Base-by-base conservation (phyloP, 30 jellyfish, hydroid and myxozoan species). In the Nemopilema nomurai region DNA sequence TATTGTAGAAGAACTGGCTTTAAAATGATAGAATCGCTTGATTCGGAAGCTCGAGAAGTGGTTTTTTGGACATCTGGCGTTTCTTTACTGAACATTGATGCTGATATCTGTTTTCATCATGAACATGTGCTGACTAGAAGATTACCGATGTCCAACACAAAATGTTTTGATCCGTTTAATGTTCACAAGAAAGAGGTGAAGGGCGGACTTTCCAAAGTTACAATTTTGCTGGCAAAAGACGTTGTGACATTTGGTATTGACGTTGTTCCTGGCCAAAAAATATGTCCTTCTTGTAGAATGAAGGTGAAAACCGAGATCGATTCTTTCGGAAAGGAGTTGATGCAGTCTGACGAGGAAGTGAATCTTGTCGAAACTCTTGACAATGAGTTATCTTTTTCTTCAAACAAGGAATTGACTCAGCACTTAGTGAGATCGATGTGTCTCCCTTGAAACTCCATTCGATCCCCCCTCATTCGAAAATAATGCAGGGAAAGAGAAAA, bases 31-130 rank as follows among this genome's bases (percentile, higher is more conserved):
- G 57, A 41, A 41, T 41, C 57, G 57, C 57, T 41, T 41, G 57
- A 41, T 41, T 41, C 57, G 57, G 13, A 41, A 41, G 57, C 13
- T 41, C 57, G 57, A 41, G 57, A 41, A 41, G 57, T 41, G 6
- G 57, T 41, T 41, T 41, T 41, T 41, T 41, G 57, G 57, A 41
- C 57, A 41, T 41, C 57, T 41, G 57, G 57, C 57, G 57, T 41
- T 41, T 41, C 57, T 41, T 41, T 64, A 20, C 74, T 64, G 31
- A 64, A 64, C 16, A 64, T 20, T 20, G 74, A 64, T 64, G 74
- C 74, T 20, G 74, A 64, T 64, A 64, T 64, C 31, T 64, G 74
- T 64, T 64, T 64, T 25, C 74, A 64, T 64, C 74, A 18, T 25
- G 30, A 25, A 64, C 18, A 64, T 25, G 4, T 25, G 74, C 28